Evolutionary conservation across 2,888 invertebrate genomes (phyloP).

Genomic region (Phorcus lineatus): DNA sequence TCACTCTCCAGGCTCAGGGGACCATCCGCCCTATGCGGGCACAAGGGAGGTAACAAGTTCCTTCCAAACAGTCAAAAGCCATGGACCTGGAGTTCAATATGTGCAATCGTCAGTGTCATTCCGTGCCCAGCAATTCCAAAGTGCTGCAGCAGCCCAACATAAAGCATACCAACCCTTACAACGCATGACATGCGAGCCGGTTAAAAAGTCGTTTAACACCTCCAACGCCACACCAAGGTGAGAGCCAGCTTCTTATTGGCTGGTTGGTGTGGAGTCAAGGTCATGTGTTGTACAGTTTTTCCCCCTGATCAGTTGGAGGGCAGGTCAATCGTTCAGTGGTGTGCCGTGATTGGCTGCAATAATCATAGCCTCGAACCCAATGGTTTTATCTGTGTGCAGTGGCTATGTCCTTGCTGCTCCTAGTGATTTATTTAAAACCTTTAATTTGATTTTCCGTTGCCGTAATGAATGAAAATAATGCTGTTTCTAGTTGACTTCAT

Average conservation of each 20-base stretch:
- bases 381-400: slow-evolving; percentile 13
- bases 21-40: background rate
- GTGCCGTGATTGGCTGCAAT: slow-evolving; percentile 9
- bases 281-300: background rate
- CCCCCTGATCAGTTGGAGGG: background rate
- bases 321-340: slow-evolving; percentile 25
- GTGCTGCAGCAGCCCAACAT: slow-evolving; percentile 58
- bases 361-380: slow-evolving; percentile 10
- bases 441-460: slow-evolving; percentile 3
- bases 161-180: slow-evolving; percentile 77
- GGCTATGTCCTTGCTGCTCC: background rate
- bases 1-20: background rate
- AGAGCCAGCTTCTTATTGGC: slow-evolving; percentile 27
- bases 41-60: slow-evolving; percentile 38
- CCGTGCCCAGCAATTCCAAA: slow-evolving; percentile 54
- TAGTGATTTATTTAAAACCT: background rate
- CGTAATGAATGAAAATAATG: background rate
- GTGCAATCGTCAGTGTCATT: slow-evolving; percentile 50
- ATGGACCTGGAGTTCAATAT: slow-evolving; percentile 58
- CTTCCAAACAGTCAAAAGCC: slow-evolving; percentile 48
- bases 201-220: slow-evolving; percentile 41
- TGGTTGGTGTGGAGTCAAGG: slow-evolving; percentile 10
- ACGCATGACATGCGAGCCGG: slow-evolving; percentile 78
- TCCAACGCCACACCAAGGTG: slow-evolving; percentile 41
- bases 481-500: background rate